Base-by-base conservation (phyloP, 2,888 invertebrate genomes). In the Coelinius sp. region DNA sequence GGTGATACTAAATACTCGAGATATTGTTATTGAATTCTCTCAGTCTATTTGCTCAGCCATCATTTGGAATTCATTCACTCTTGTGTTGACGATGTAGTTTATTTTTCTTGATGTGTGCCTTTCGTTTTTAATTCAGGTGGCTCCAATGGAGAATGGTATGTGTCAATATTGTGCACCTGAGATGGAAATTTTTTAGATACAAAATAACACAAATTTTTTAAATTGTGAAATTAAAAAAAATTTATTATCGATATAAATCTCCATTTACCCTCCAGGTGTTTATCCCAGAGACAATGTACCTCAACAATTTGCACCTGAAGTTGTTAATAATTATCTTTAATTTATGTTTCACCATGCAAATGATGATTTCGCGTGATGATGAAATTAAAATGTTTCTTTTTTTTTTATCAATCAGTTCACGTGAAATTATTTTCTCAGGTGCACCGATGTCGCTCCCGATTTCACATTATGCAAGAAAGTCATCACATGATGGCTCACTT, bases 391-490 rank as follows among this genome's bases (percentile, higher is more conserved):
- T 8, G 12, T 12, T 24, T 53, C n/a, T n/a, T n/a, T n/a, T n/a
- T n/a, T n/a, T n/a, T n/a, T n/a, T n/a, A n/a, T n/a, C 27, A 53
- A 53, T 25, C 24, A 53, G 27, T 24, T 22, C 24, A 53, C 24
- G n/a, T 8, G 12, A 14, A 25, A 24, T 53, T 53, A 53, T 53
- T 53, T 53, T 25, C 25, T 14, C 27, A 53, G 25, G 25, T 53
- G 53, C 14, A 56, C 17, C 20, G 56, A 56, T 56, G 56, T 56
- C 27, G 56, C 27, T 53, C 25, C n/a, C 27, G 53, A 53, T 53
- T 53, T 53, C 31, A 27, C 27, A 56, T 56, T 56, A 56, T 56
- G 56, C 56, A 56, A 56, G 56, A 56, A 27, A 27, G 56, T 56
- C 52, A 7, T 24, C 27, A 27, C 27, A 56, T 56, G 59, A 59